These are phyloP conservation scores for Malurus alboscapulatus DNA, from an alignment of 2,113 vertebrate genomes.

Conservation along the genomic window DNA sequence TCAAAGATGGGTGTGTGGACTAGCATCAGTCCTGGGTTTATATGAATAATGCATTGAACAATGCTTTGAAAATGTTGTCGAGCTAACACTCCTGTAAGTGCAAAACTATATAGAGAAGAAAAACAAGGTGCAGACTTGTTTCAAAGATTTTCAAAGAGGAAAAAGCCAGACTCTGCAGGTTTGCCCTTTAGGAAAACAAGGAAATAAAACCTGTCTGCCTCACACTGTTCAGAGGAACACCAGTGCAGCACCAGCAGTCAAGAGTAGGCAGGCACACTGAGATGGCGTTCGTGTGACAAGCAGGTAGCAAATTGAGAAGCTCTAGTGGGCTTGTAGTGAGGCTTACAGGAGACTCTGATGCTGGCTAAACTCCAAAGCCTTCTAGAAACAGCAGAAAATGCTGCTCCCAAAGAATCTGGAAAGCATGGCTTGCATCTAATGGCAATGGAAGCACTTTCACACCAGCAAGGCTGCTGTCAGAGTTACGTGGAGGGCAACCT, in stretches of 20 bases:
- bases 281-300: neutral
- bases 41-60: neutral
- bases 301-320: neutral
- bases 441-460: neutral
- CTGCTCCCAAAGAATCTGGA: neutral
- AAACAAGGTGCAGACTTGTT: neutral
- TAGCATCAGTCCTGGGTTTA: neutral
- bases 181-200: neutral
- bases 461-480: accelerated
- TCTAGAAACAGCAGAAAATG: neutral
- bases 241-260: neutral
- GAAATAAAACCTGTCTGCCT: neutral
- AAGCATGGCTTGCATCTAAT: neutral
- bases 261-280: neutral
- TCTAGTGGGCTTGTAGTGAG: neutral
- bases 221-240: neutral
- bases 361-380: neutral
- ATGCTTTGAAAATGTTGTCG: neutral
- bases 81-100: neutral
- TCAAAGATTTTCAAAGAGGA: neutral
- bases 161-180: neutral
- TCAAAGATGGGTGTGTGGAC: neutral
- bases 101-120: neutral
- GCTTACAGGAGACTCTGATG: neutral
- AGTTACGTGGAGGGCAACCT: accelerated